These are phyloP conservation scores for western clawed frog (Xenopus tropicalis) DNA, from an alignment of 2,113 vertebrate genomes.

Conservation along the genomic window UCB_Xtro_10.0 CM004445.2:52857001-52857500, in stretches of 20 bases:
- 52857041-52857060: too few species aligned
- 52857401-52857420: conserved; percentile 98
- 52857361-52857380: conserved; percentile 95
- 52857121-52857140: too few species aligned
- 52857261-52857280: conserved; percentile 94
- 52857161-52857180: too few species aligned
- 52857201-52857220: neutral
- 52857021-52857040: too few species aligned
- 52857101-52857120: too few species aligned
- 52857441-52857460: conserved; percentile 94
- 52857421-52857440: conserved; percentile 92
- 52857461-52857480: conserved; percentile 99
- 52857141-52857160: too few species aligned
- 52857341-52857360: conserved; percentile 96
- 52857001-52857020: too few species aligned
- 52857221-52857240: neutral
- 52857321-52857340: conserved; percentile 91
- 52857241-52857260: conserved; percentile 92
- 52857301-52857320: conserved; percentile 94
- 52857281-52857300: conserved; percentile 96
- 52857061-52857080: too few species aligned
- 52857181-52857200: too few species aligned
- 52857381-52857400: conserved; percentile 99
- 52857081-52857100: too few species aligned
- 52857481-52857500: conserved; percentile 99